phyloP scores from a whole-genome alignment of 2,888 invertebrate species.

The Eupithecia abbreviata region DNA sequence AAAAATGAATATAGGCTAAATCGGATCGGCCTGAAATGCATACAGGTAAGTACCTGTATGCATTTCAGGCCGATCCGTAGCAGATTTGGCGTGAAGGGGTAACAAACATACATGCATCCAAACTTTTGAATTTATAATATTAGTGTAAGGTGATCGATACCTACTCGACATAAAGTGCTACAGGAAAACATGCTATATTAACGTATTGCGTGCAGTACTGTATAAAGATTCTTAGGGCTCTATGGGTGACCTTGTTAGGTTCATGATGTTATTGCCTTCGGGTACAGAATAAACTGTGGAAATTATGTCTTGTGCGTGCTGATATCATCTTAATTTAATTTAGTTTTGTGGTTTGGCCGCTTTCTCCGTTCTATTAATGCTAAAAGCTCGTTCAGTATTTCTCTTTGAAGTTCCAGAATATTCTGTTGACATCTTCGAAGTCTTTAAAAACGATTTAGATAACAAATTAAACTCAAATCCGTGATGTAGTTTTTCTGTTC shows the following conservation, averaged over 20 bases:
- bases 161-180: neutral
- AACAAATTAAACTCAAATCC: neutral
- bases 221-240: constrained; percentile 18
- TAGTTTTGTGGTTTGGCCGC: constrained; percentile 1
- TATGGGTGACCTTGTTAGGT: constrained; percentile 33
- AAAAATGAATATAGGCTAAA: too few relatives aligned
- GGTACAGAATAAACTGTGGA: constrained; percentile 19
- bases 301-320: constrained; percentile 20
- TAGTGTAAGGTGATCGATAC: too few relatives aligned
- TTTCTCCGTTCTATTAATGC: constrained; percentile 8
- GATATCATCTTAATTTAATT: neutral
- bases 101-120: too few relatives aligned
- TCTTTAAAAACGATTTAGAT: neutral
- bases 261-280: constrained; percentile 27
- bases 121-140: too few relatives aligned
- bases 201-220: constrained; percentile 9
- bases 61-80: too few relatives aligned
- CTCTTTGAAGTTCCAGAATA: neutral
- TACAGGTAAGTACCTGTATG: too few relatives aligned
- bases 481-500: neutral
- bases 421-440: constrained; percentile 2
- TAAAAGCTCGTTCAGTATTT: neutral
- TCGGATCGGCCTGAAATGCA: too few relatives aligned
- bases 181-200: constrained; percentile 20
- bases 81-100: too few relatives aligned